Conservation (phyloP, 2,797 vertebrate genomes). For the Rhabdophis nuchalis region DNA sequence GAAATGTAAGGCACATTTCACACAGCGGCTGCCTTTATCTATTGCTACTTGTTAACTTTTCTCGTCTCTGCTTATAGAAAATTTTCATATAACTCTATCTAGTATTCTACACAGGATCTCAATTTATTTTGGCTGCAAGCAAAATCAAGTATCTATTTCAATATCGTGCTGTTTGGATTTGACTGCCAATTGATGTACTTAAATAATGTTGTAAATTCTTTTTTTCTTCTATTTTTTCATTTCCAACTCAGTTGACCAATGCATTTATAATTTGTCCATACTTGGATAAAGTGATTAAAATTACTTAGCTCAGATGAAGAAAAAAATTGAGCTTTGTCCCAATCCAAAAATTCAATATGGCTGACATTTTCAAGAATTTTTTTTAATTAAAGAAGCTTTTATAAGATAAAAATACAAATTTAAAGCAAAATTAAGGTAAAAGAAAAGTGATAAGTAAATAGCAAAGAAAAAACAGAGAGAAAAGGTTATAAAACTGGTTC, state of each 20-base stretch:
- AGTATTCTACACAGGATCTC: too few relatives aligned
- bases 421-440: not conserved
- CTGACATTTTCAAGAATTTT: not conserved
- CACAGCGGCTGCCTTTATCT: not conserved
- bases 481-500: not conserved
- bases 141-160: not conserved
- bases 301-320: not conserved
- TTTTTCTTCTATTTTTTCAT: not conserved
- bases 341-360: not conserved
- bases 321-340: not conserved
- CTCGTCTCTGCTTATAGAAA: not conserved
- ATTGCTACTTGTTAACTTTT: not conserved
- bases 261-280: not conserved
- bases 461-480: not conserved
- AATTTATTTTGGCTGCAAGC: not conserved
- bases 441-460: not conserved
- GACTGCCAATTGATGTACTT: not conserved
- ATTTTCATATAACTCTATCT: not conserved
- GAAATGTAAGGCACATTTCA: not conserved
- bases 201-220: not conserved
- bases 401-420: not conserved
- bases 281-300: not conserved
- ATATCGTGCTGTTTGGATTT: not conserved
- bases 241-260: not conserved
- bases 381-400: not conserved